Evolutionary conservation across 23 tunicate species (phyloP).

Genomic region (Trididemnum miniatum): DNA sequence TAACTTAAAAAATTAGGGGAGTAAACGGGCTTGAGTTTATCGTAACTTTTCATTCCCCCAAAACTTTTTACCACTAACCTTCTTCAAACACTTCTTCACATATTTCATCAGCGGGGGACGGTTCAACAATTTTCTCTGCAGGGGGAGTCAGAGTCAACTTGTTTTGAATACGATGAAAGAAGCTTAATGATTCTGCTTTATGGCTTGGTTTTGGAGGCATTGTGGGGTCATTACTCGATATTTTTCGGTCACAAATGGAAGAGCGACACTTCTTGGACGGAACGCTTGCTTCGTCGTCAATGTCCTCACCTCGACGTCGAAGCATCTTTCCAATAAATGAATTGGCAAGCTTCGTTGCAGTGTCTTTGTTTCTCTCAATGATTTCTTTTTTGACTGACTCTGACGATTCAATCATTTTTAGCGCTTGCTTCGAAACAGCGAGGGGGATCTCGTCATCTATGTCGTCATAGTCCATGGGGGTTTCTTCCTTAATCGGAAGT

Average conservation of each 20-base stretch:
- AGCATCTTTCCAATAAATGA: slow-evolving; percentile 10
- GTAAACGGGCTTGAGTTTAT: background rate
- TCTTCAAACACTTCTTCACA: background rate
- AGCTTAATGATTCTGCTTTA: background rate
- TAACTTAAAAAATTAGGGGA: no score
- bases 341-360: background rate
- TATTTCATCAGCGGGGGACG: background rate
- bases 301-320: background rate
- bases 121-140: background rate
- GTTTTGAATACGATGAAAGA: background rate
- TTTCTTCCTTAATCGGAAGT: background rate
- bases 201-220: background rate
- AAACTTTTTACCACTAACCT: background rate
- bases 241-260: background rate
- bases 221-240: background rate
- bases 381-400: slow-evolving; percentile 1
- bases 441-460: slow-evolving; percentile 19
- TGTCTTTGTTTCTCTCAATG: background rate
- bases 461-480: slow-evolving; percentile 15
- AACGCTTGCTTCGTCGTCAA: background rate
- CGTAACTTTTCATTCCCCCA: background rate
- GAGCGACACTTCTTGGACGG: background rate
- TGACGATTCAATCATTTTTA: background rate
- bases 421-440: slow-evolving; percentile 11
- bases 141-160: no score